Evolutionary conservation across 2,888 invertebrate species (phyloP), one percentile per base, ranked within the genome.

Genomic region (Hypolimnas misippus): DNA sequence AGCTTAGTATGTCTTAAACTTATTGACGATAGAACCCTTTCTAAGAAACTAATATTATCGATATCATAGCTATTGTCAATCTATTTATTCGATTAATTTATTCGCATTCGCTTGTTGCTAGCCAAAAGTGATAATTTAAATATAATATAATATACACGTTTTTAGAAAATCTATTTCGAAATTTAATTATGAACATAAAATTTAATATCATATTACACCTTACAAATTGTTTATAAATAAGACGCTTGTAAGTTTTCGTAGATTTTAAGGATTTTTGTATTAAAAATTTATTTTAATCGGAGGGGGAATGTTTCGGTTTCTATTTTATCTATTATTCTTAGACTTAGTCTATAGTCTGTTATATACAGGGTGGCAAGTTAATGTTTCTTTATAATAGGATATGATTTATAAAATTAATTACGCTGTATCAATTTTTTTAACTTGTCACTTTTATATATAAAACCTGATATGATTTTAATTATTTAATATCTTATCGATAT

Each of bases 241-340:
- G 44, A 46, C 44, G 44, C 19, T 46, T 46, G 21, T n/a, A 19
- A 12, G 19, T 46, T 46, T 19, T 21, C 35, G 19, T 46, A 46
- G 19, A 21, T 19, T 46, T 19, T 46, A 46, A 46, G 44, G 21
- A 46, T 6, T 46, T 42, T 42, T 46, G n/a, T 46, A 46, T 44
- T 12, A 4, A 5, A 5, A 38, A 44, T 19, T 44, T 21, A n/a
- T 46, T 19, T 19, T 19, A 12, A 21, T 46, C 6, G 4, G 21
- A 12, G 12, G n/a, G 21, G 12, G 21, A n/a, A 46, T 46, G 12
- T 46, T 46, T 38, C 6, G n/a, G 21, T 5, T 21, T 12, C 21
- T 21, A 21, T 46, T 17, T 19, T 44, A 44, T 44, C 6, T n/a
- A n/a, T n/a, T n/a, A n/a, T 40, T 5, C 12, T 10, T 44, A 12